These are phyloP conservation scores for Dorcus parallelipipedus DNA, from an alignment of 2,888 invertebrate genomes.

Conservation along the genomic window DNA sequence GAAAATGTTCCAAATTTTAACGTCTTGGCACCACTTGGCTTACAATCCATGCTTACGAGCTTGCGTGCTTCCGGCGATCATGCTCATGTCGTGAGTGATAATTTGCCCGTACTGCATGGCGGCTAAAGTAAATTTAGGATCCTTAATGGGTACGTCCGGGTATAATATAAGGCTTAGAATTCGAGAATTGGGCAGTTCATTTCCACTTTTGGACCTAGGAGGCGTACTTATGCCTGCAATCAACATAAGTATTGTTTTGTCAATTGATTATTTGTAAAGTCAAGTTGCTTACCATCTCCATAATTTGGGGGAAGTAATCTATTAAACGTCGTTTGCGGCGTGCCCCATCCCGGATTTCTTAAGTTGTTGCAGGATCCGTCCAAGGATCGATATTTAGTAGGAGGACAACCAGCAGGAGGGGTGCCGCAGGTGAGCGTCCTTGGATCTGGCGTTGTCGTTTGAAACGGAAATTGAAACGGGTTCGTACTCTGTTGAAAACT, in stretches of 20 bases:
- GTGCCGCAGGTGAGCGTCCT: conserved; percentile 52
- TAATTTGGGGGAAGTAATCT: conserved; percentile 64
- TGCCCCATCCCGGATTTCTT: conserved; percentile 76
- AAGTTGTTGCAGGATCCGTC: conserved; percentile 97
- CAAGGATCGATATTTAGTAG: conserved; percentile 68
- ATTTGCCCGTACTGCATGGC: conserved; percentile 81
- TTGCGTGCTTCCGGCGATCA: conserved; percentile 69
- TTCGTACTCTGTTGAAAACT: too few relatives aligned
- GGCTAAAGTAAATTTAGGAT: conserved; percentile 70
- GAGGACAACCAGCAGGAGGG: conserved; percentile 51
- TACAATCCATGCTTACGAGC: conserved; percentile 59
- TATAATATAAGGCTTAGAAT: conserved; percentile 68
- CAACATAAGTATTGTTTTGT: not conserved
- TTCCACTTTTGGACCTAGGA: conserved; percentile 57
- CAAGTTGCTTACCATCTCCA: conserved; percentile 59
- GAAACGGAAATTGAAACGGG: conserved; percentile 19
- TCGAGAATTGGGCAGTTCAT: conserved; percentile 66
- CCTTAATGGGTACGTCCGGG: conserved; percentile 66
- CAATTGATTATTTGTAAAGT: not conserved
- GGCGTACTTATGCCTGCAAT: conserved; percentile 62
- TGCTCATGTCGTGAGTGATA: conserved; percentile 75
- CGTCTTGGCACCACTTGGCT: not conserved
- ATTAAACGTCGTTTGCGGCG: conserved; percentile 68
- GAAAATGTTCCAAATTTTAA: conserved; percentile 14
- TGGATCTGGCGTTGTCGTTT: conserved; percentile 50